Conservation (phyloP, 2,888 invertebrate species). For the Adineta ricciae region DNA sequence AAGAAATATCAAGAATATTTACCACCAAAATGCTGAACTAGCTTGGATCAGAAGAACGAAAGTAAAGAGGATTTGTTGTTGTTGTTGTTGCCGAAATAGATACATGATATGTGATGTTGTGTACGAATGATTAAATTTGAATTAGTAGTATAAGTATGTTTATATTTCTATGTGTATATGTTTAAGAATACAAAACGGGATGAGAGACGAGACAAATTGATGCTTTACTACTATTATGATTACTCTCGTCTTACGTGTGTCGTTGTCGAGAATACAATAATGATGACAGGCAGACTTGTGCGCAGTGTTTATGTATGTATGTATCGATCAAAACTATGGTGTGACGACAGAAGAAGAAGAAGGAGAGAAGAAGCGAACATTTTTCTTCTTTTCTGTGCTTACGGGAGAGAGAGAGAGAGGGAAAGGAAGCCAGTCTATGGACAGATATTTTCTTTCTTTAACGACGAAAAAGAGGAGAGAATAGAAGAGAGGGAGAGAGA, state of each 20-base stretch:
- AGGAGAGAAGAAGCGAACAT: background rate
- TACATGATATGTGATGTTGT: background rate
- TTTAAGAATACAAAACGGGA: background rate
- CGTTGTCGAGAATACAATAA: conserved; percentile 3
- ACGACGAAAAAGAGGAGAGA: background rate
- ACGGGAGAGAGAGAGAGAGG: background rate
- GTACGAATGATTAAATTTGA: background rate
- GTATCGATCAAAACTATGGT: conserved; percentile 7
- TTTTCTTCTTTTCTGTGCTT: background rate
- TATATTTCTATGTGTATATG: background rate
- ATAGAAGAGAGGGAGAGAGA: background rate
- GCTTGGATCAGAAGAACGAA: background rate
- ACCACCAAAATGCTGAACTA: background rate
- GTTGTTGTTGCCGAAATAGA: background rate
- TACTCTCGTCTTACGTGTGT: background rate
- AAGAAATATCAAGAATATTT: background rate
- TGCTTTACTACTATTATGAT: conserved; percentile 8
- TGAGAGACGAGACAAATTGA: conserved; percentile 9
- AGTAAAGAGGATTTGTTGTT: background rate
- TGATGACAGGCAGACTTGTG: conserved; percentile 3
- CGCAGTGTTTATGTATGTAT: background rate
- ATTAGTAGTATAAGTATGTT: background rate
- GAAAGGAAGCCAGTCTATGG: background rate
- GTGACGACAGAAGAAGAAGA: background rate
- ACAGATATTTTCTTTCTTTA: conserved; percentile 1